A percentile compares a stretch with the other conserved stretches of the same genome.
Evolutionary conservation across 2,888 invertebrate species (phyloP).

Genomic region (Phoenoteleia sp.): DNA sequence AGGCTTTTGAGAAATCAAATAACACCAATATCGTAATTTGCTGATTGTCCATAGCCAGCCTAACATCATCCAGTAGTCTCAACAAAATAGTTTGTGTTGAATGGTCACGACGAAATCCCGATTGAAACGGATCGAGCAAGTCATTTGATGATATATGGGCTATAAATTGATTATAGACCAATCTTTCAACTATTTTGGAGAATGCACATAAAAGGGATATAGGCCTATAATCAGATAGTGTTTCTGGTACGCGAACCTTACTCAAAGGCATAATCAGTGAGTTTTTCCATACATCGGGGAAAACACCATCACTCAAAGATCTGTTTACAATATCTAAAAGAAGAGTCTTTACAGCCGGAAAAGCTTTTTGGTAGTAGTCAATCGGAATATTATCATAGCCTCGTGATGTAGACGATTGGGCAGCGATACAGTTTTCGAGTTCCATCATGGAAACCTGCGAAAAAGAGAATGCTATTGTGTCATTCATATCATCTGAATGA

Average conservation of each 20-base stretch:
- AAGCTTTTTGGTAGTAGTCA: too few species aligned
- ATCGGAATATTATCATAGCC: too few species aligned
- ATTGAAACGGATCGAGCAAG: constrained; percentile 18
- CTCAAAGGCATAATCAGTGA: background rate
- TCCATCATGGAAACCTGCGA: too few species aligned
- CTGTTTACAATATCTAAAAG: too few species aligned
- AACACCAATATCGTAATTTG: constrained; percentile 71
- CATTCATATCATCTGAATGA: too few species aligned
- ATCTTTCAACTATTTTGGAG: background rate
- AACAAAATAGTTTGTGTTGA: constrained; percentile 76
- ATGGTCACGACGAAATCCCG: background rate
- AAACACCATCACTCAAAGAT: background rate
- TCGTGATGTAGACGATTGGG: too few species aligned
- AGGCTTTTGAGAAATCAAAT: constrained; percentile 79
- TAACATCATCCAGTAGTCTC: constrained; percentile 75
- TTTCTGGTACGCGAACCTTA: background rate
- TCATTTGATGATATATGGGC: background rate
- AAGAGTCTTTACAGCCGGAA: too few species aligned
- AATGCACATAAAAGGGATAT: background rate
- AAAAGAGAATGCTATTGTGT: too few species aligned
- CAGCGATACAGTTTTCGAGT: too few species aligned
- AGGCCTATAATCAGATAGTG: constrained; percentile 13
- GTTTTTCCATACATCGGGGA: background rate
- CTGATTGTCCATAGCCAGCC: constrained; percentile 72
- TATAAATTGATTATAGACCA: background rate